Evolutionary conservation across 1,140 invertebrate genomes (phyloP).

Genomic region (Orussus abietinus): DNA sequence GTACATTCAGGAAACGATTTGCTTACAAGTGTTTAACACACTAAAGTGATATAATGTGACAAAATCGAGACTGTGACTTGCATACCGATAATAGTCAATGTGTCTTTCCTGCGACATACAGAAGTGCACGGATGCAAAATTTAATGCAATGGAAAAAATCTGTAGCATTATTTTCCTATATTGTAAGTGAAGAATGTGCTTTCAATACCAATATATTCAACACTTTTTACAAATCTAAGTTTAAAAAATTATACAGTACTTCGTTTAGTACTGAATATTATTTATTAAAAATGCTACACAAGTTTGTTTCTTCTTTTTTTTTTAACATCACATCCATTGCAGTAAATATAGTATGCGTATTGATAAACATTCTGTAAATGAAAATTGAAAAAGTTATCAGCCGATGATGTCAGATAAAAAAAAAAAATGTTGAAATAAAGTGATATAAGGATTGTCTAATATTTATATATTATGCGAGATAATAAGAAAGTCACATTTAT

Average conservation of each 20-base stretch:
- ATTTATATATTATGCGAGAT: constrained; percentile 28
- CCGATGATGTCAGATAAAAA: constrained; percentile 10
- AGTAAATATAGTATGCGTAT: constrained; percentile 1
- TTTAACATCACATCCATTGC: constrained; percentile 8
- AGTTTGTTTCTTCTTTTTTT: constrained; percentile 11
- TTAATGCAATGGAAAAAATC: constrained; percentile 5
- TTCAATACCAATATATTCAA: too few relatives aligned
- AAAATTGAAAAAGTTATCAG: constrained; percentile 8
- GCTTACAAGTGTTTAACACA: constrained; percentile 16
- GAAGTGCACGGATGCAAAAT: constrained; percentile 8
- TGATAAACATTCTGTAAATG: constrained; percentile 6
- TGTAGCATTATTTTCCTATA: too few relatives aligned
- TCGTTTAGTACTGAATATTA: too few relatives aligned
- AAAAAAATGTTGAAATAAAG: constrained; percentile 19
- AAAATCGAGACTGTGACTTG: constrained; percentile 16
- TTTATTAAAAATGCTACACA: constrained; percentile 2
- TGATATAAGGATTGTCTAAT: constrained; percentile 19
- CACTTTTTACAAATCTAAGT: too few relatives aligned
- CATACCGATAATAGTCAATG: constrained; percentile 18
- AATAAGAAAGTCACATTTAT: constrained; percentile 18
- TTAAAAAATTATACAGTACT: too few relatives aligned
- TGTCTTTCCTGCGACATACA: constrained; percentile 5
- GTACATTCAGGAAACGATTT: constrained; percentile 16
- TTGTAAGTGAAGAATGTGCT: too few relatives aligned
- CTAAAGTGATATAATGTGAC: constrained; percentile 9